Evolutionary conservation across 2,797 vertebrate genomes (phyloP).

Genomic region (Acipenser transmontanus): DNA sequence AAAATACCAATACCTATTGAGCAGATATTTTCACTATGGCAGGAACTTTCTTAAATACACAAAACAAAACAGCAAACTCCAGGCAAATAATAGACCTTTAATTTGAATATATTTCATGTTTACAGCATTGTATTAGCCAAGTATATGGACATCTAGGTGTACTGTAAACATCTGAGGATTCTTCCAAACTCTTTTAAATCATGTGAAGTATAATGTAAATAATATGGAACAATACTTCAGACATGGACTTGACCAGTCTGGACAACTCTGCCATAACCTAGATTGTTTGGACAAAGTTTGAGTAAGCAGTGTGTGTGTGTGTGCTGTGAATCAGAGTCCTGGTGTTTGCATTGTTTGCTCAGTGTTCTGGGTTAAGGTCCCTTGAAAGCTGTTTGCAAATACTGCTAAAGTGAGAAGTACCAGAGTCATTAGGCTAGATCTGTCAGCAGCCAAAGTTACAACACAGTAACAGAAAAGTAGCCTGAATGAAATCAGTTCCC

Average conservation of each 20-base stretch:
- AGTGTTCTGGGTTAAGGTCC: slow-evolving; percentile 33
- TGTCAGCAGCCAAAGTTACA: slow-evolving; percentile 39
- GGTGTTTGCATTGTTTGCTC: slow-evolving; percentile 37
- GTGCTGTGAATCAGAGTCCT: slow-evolving; percentile 22
- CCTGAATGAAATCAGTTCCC: neutral
- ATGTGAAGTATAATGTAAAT: neutral
- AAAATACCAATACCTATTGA: no score
- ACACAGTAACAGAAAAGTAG: slow-evolving; percentile 16
- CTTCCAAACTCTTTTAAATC: no score
- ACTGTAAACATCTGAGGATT: no score
- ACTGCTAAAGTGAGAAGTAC: slow-evolving; percentile 36
- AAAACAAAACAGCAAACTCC: no score
- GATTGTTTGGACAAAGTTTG: no score
- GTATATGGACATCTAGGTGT: no score
- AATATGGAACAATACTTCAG: slow-evolving; percentile 13
- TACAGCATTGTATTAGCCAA: no score
- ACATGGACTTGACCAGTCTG: slow-evolving; percentile 2
- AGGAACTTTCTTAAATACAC: no score
- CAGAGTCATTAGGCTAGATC: slow-evolving; percentile 35
- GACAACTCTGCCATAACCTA: neutral
- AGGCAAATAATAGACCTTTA: no score
- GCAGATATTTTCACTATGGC: no score
- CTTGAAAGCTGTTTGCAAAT: slow-evolving; percentile 49
- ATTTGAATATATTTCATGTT: no score
- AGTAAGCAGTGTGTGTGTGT: neutral